Evolutionary conservation across 2,888 invertebrate species (phyloP).

Genomic region (Oeneis ivallda): DNA sequence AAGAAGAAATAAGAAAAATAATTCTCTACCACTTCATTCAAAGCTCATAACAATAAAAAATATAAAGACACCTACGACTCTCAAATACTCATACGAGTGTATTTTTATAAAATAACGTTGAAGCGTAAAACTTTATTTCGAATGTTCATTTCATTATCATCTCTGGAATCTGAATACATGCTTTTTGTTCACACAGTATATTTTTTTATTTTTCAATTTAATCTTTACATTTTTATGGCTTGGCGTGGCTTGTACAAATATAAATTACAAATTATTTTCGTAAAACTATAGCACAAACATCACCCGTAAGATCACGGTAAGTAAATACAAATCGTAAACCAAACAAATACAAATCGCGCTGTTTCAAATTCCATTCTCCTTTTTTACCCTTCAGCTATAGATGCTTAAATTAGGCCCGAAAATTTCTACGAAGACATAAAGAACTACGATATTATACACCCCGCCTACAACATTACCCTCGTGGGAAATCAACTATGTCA

Average conservation of each 20-base stretch:
- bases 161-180: constrained; percentile 10
- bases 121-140: constrained; percentile 24
- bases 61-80: neutral
- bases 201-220: neutral
- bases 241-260: too few species aligned
- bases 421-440: constrained; percentile 6
- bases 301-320: too few species aligned
- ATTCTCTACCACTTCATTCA: neutral
- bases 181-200: neutral
- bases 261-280: too few species aligned
- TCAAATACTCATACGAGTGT: too few species aligned
- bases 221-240: neutral
- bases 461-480: constrained; percentile 13
- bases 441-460: neutral
- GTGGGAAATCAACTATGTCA: constrained; percentile 26
- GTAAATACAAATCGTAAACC: too few species aligned
- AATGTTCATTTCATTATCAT: constrained; percentile 32
- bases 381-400: neutral
- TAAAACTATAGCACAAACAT: too few species aligned
- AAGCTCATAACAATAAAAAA: constrained; percentile 5
- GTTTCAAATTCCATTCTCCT: neutral
- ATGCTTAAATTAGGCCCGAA: neutral
- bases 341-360: neutral
- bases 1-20: too few species aligned
- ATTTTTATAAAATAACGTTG: constrained; percentile 1